Percentiles rank a stretch among this genome's conserved stretches.
These are phyloP conservation scores for Pseudomyrmex pallidus DNA, from an alignment of 1,140 invertebrate genomes.

Conservation along the genomic window DNA sequence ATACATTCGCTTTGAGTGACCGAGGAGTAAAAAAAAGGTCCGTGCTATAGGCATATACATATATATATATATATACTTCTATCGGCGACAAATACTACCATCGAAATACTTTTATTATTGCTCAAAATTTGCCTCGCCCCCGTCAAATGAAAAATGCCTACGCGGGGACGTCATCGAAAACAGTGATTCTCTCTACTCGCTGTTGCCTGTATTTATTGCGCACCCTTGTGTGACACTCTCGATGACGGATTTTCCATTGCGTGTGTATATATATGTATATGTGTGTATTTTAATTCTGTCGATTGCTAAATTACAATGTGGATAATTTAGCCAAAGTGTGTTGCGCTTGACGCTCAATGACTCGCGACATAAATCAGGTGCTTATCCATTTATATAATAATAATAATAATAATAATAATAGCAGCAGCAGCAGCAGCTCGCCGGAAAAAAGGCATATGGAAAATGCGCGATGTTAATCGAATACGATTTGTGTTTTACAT, in stretches of 20 bases:
- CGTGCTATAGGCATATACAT: slow-evolving; percentile 26
- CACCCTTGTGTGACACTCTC: slow-evolving; percentile 30
- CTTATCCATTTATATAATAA: background rate
- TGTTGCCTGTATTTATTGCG: slow-evolving; percentile 39
- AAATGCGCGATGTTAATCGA: slow-evolving; percentile 2
- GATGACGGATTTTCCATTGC: slow-evolving; percentile 10
- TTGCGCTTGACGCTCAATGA: slow-evolving; percentile 34
- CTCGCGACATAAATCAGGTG: slow-evolving; percentile 32
- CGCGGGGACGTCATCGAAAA: slow-evolving; percentile 29
- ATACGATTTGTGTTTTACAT: background rate
- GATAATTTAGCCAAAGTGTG: slow-evolving; percentile 33
- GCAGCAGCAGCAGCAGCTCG: background rate
- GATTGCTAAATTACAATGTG: slow-evolving; percentile 52
- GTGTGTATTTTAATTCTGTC: slow-evolving; percentile 12
- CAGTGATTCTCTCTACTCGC: background rate
- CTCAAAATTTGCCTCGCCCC: slow-evolving; percentile 53
- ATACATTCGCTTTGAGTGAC: slow-evolving; percentile 66
- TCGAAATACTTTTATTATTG: slow-evolving; percentile 60
- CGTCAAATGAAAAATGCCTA: slow-evolving; percentile 39
- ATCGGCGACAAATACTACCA: slow-evolving; percentile 34
- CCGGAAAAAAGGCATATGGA: slow-evolving; percentile 25
- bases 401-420: background rate
- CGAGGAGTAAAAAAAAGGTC: slow-evolving; percentile 71
- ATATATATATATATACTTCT: slow-evolving; percentile 13
- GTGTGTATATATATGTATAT: background rate